Evolutionary conservation across 2,113 vertebrate species (phyloP).

Genomic region (Ptyas mucosa): DNA sequence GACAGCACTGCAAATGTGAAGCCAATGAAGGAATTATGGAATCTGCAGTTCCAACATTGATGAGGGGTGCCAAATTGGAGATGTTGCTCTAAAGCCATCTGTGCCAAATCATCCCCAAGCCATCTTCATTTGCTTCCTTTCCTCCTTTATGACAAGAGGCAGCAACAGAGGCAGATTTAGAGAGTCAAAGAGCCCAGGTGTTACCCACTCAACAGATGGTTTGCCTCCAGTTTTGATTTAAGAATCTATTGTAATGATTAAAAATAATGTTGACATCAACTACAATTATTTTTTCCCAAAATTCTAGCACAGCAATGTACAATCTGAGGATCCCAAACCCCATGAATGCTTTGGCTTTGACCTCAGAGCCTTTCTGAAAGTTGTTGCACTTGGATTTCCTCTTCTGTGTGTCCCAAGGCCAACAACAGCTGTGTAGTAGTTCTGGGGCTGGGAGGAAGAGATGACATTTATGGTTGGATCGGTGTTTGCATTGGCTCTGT

Average conservation of each 20-base stretch:
- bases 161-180: neutral
- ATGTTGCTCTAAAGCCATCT: neutral
- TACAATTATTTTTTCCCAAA: neutral
- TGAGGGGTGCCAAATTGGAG: neutral
- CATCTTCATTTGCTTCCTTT: neutral
- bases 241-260: neutral
- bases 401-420: neutral
- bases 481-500: constrained; percentile 32
- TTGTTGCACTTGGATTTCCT: neutral
- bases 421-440: constrained; percentile 6
- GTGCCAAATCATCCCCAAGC: neutral
- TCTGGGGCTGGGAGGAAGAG: constrained; percentile 16
- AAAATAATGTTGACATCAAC: neutral
- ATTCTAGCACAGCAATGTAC: neutral
- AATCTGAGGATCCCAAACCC: neutral
- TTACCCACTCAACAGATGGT: neutral
- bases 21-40: neutral
- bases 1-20: neutral
- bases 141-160: neutral
- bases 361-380: neutral
- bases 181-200: neutral
- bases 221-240: neutral
- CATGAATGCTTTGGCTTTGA: neutral
- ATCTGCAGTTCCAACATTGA: neutral
- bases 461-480: constrained; percentile 41